A percentile compares a stretch with the other conserved stretches of the same genome.
Conservation (phyloP, 2,113 vertebrate genomes). For the Myotis davidii region DNA sequence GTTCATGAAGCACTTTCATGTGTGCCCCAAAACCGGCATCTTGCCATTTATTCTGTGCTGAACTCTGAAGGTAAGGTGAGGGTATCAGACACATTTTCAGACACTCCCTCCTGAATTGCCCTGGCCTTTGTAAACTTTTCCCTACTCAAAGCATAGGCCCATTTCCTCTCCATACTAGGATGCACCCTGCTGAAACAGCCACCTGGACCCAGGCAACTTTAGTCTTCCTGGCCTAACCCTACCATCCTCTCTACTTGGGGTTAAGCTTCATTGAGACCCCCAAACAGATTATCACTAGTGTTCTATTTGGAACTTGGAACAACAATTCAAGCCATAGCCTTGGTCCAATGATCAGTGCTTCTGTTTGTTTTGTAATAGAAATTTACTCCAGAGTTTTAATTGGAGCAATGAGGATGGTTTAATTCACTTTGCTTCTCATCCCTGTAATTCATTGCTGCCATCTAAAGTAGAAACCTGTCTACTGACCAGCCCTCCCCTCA, state of each 20-base stretch:
- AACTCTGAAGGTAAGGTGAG: neutral
- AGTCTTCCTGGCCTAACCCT: neutral
- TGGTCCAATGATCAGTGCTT: neutral
- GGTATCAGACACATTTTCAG: neutral
- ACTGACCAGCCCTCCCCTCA: neutral
- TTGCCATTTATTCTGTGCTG: neutral
- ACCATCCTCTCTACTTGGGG: neutral
- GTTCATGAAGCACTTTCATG: neutral
- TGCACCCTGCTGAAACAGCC: neutral
- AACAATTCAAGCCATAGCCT: neutral
- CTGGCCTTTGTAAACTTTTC: neutral
- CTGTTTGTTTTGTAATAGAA: constrained; percentile 3
- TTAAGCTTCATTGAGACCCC: neutral
- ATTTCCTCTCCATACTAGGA: neutral
- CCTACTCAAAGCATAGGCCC: neutral
- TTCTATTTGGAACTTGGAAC: neutral
- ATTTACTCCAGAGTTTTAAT: neutral
- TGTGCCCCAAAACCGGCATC: neutral
- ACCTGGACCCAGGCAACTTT: neutral
- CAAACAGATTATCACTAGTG: neutral
- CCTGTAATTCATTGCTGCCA: neutral
- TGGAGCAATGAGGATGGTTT: neutral
- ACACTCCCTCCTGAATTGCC: neutral
- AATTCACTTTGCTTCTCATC: neutral
- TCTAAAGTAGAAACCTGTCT: neutral